These are phyloP conservation scores for Eumerus sabulonum DNA, from an alignment of 2,888 invertebrate species.

Conservation along the genomic window DNA sequence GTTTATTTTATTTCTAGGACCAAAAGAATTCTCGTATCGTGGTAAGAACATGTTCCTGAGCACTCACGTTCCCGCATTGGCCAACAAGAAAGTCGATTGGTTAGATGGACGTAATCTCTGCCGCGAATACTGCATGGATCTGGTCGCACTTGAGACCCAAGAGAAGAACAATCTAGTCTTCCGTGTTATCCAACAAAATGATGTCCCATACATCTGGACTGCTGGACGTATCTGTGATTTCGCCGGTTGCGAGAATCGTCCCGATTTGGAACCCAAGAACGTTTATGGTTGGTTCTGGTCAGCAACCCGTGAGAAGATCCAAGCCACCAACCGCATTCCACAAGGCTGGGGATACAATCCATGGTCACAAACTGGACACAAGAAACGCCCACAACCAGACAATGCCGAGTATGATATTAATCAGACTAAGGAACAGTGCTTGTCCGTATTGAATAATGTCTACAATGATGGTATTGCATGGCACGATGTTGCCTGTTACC, in stretches of 20 bases:
- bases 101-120: constrained; percentile 93
- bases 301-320: constrained; percentile 91
- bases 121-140: constrained; percentile 96
- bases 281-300: constrained; percentile 96
- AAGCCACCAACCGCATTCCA: constrained; percentile 87
- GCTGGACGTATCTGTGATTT: constrained; percentile 95
- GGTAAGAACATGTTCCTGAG: constrained; percentile 94
- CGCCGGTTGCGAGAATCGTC: constrained; percentile 93
- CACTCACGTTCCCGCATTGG: constrained; percentile 88
- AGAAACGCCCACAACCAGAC: constrained; percentile 92
- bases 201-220: constrained; percentile 96
- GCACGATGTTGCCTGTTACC: constrained; percentile 96
- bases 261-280: constrained; percentile 91
- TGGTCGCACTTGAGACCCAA: constrained; percentile 92
- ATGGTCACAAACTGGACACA: constrained; percentile 94
- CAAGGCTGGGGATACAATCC: constrained; percentile 87
- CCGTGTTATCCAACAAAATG: constrained; percentile 92
- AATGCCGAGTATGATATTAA: constrained; percentile 95
- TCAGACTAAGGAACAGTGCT: constrained; percentile 91
- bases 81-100: constrained; percentile 92
- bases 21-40: constrained; percentile 92
- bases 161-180: constrained; percentile 94
- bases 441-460: constrained; percentile 93
- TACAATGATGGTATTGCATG: constrained; percentile 96
- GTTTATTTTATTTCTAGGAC: constrained; percentile 82